Evolutionary conservation across 2,797 vertebrate species (phyloP).

Genomic region (Sebastes melanostomus): DNA sequence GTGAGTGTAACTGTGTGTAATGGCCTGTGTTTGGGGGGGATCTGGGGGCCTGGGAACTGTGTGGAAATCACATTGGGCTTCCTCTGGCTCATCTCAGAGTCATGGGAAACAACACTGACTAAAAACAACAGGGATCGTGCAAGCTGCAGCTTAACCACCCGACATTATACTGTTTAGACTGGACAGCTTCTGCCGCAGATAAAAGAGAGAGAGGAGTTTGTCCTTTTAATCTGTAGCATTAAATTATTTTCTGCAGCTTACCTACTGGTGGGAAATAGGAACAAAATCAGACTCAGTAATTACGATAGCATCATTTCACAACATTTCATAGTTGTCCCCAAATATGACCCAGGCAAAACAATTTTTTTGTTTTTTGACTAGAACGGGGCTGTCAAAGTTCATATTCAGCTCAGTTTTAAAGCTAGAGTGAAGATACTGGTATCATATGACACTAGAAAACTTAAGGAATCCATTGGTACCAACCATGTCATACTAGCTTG

Average conservation of each 20-base stretch:
- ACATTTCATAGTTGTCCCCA: not conserved
- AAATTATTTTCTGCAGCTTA: not conserved
- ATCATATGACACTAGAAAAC: too few species aligned
- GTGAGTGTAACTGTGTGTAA: conserved; percentile 32
- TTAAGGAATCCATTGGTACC: too few species aligned
- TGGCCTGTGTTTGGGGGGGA: conserved; percentile 44
- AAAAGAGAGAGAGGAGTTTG: not conserved
- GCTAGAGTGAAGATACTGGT: too few species aligned
- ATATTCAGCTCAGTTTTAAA: too few species aligned
- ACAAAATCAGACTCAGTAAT: not conserved
- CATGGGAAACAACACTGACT: conserved; percentile 66
- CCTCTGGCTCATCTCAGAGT: conserved; percentile 63
- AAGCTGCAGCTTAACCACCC: conserved; percentile 1
- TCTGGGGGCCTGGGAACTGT: conserved; percentile 72
- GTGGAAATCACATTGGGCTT: conserved; percentile 60
- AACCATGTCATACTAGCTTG: too few species aligned
- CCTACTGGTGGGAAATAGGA: not conserved
- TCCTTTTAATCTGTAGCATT: not conserved
- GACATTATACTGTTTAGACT: not conserved
- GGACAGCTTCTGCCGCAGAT: not conserved
- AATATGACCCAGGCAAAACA: not conserved
- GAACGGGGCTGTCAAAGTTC: not conserved
- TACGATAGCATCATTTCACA: not conserved
- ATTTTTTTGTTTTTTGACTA: not conserved
- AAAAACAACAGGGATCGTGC: conserved; percentile 47